Evolutionary conservation across 2,797 vertebrate species (phyloP), one percentile per base, ranked within the genome.

Genomic region (Rallus crepitans): DNA sequence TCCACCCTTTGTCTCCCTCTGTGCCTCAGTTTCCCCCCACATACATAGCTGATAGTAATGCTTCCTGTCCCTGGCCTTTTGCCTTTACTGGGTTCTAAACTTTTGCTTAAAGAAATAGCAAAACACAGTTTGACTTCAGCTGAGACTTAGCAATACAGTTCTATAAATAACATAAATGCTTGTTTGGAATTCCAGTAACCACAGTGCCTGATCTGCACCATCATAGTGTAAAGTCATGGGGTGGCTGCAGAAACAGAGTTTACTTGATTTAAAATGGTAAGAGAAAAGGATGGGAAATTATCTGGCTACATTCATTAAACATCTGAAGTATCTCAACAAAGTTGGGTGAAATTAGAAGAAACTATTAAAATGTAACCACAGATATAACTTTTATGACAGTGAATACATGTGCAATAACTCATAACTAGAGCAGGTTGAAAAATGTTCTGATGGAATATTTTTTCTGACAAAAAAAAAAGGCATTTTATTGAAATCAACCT

Each of bases 401-500:
- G 57, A 91, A 73, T 85, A 71, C 66, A 71, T n/a, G 3, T 71
- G 81, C 61, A 78, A 23, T 71, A 89, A 90, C 48, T 96, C 61
- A 28, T 77, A 92, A 81, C 71, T 59, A 60, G 60, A 96, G 72
- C 63, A 88, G 64, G 40, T 15, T 89, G 92, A 79, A 88, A 94
- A 90, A 94, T 37, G 39, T 84, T 93, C 92, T 82, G 33, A 55
- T 94, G 48, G 48, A 82, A 17, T 85, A 82, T 50, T 82, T 95
- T 83, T 95, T 65, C 71, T 91, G 89, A 73, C 48, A 77, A 82
- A 93, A 90, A 93, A 61, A 10, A 93, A 61, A 7, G 48, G 15
- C 75, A 93, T 94, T 94, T 95, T 89, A 87, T 78, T 93, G 75
- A 96, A 93, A 93, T 91, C 75, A 92, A 47, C 56, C 71, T 77